These are phyloP conservation scores for Tetramorium simillimum DNA, from an alignment of 1,140 invertebrate species.

Conservation along the genomic window DNA sequence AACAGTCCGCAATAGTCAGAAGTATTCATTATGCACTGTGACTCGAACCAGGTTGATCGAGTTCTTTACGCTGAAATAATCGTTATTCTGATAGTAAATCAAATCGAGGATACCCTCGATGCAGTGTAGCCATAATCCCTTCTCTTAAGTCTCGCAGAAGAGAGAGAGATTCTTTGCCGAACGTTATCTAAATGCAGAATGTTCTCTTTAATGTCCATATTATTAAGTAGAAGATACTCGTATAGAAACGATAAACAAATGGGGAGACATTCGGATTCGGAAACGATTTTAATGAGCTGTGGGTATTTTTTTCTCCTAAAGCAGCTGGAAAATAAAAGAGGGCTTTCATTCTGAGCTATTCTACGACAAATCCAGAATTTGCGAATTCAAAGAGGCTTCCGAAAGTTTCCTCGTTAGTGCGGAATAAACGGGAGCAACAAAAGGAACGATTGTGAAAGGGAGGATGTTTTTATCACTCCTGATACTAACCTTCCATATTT, in stretches of 20 bases:
- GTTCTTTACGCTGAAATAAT: not conserved
- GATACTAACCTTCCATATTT: not conserved
- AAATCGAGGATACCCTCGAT: not conserved
- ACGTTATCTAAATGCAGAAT: constrained; percentile 55
- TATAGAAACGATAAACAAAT: constrained; percentile 27
- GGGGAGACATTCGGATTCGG: not conserved
- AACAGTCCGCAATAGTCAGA: not conserved
- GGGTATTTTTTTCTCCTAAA: not conserved
- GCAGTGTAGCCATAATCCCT: constrained; percentile 15
- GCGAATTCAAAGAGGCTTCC: constrained; percentile 28
- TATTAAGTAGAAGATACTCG: constrained; percentile 30
- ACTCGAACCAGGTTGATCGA: not conserved
- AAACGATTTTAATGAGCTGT: constrained; percentile 12
- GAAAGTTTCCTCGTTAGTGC: constrained; percentile 41
- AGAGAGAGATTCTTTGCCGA: constrained; percentile 41
- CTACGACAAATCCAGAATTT: not conserved
- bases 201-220: constrained; percentile 21
- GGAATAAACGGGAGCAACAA: constrained; percentile 20
- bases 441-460: constrained; percentile 9
- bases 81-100: not conserved
- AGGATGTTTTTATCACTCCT: constrained; percentile 42
- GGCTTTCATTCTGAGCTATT: constrained; percentile 17
- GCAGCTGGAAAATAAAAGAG: not conserved
- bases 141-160: not conserved
- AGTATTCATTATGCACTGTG: not conserved